phyloP scores from a whole-genome alignment of 2,797 vertebrate species.

The Dermochelys coriacea region DNA sequence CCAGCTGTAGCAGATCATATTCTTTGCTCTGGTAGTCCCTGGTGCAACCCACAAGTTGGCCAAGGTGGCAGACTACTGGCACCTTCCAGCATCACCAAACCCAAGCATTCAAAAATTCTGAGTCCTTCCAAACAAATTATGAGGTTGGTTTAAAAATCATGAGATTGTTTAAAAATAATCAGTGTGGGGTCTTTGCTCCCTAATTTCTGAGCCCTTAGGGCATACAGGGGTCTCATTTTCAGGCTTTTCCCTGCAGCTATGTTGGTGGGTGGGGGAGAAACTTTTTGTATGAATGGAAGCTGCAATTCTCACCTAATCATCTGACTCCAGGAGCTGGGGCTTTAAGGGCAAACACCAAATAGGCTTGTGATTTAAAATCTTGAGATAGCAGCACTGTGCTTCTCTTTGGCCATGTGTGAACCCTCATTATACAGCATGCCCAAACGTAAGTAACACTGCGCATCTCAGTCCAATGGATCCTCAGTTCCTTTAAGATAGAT shows the following conservation, averaged over 20 bases:
- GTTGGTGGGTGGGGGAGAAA: fast-evolving
- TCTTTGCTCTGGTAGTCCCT: background rate
- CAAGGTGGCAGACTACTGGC: background rate
- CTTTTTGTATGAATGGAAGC: background rate
- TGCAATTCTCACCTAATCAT: background rate
- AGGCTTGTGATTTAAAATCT: background rate
- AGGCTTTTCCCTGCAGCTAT: background rate
- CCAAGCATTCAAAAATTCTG: background rate
- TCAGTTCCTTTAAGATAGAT: background rate
- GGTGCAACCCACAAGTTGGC: background rate
- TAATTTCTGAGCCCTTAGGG: background rate
- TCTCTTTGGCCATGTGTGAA: too few species aligned
- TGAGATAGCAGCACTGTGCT: background rate
- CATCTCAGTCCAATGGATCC: background rate
- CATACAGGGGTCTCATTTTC: background rate
- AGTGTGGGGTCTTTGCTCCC: background rate
- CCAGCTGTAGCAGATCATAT: background rate
- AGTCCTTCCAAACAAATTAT: too few species aligned
- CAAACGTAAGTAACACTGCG: fast-evolving
- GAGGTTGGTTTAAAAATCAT: background rate
- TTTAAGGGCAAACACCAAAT: background rate
- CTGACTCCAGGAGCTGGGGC: background rate
- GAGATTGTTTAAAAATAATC: background rate
- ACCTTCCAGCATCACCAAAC: background rate
- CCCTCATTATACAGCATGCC: too few species aligned